These are phyloP conservation scores for Phenganax stokvisi DNA, from an alignment of 92 coral and sea anemone species.

Conservation along the genomic window DNA sequence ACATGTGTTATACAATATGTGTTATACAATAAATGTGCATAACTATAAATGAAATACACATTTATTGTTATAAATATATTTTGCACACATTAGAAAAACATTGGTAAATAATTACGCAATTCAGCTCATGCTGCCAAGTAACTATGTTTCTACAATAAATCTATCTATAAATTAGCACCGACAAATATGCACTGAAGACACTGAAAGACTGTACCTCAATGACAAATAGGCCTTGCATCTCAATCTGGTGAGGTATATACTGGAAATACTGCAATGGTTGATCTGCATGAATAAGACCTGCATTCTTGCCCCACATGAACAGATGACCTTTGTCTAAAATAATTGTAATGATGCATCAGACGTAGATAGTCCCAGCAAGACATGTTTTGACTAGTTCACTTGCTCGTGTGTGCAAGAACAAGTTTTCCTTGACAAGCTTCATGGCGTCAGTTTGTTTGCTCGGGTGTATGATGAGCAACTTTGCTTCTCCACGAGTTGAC, in stretches of 20 bases:
- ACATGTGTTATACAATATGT: background rate
- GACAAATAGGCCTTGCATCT: conserved; percentile 59
- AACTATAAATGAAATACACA: background rate
- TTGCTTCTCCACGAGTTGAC: too few relatives aligned
- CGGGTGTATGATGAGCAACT: too few relatives aligned
- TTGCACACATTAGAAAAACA: too few relatives aligned
- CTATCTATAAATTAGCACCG: too few relatives aligned
- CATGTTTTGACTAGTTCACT: background rate
- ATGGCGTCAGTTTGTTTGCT: too few relatives aligned
- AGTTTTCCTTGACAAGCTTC: too few relatives aligned
- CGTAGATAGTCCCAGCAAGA: too few relatives aligned
- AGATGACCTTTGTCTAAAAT: conserved; percentile 61
- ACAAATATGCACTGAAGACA: too few relatives aligned
- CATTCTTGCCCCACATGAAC: conserved; percentile 91
- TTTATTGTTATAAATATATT: background rate
- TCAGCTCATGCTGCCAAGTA: too few relatives aligned
- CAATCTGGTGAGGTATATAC: conserved; percentile 62
- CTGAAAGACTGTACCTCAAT: conserved; percentile 63
- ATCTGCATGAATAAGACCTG: conserved; percentile 70
- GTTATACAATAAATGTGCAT: background rate
- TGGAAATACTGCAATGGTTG: conserved; percentile 71
- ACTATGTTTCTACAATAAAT: too few relatives aligned
- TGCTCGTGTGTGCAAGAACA: background rate
- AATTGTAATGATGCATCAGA: conserved; percentile 1
- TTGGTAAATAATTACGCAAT: too few relatives aligned